A percentile compares a stretch with the other conserved stretches of the same genome.
phyloP scores from a whole-genome alignment of 2,113 vertebrate genomes.

The Protomyctophum bolini region DNA sequence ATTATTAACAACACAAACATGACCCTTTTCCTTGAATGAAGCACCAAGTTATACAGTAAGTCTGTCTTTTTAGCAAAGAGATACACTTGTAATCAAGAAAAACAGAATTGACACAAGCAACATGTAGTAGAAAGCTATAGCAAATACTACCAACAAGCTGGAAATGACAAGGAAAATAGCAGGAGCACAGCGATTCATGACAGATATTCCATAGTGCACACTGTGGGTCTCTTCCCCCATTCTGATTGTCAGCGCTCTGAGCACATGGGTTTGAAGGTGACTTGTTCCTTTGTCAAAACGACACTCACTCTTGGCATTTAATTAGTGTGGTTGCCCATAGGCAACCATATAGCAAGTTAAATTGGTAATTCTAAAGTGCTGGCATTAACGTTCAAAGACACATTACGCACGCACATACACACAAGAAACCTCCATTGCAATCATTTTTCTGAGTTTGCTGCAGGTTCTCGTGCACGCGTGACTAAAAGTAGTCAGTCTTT shows the following conservation, averaged over 20 bases:
- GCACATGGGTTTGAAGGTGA: slow-evolving; percentile 78
- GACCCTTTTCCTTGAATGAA: slow-evolving; percentile 60
- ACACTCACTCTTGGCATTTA: slow-evolving; percentile 37
- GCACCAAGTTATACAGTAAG: slow-evolving; percentile 65
- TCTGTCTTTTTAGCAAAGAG: slow-evolving; percentile 59
- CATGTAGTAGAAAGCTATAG: slow-evolving; percentile 52
- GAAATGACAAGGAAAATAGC: slow-evolving; percentile 70
- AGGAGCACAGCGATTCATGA: slow-evolving; percentile 67
- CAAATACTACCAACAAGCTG: slow-evolving; percentile 69
- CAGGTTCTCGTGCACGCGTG: slow-evolving; percentile 60
- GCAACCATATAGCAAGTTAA: slow-evolving; percentile 11
- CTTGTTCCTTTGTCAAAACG: slow-evolving; percentile 32
- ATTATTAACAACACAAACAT: slow-evolving; percentile 51
- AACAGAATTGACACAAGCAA: slow-evolving; percentile 45
- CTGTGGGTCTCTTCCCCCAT: slow-evolving; percentile 62
- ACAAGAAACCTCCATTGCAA: slow-evolving; percentile 68
- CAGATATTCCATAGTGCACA: slow-evolving; percentile 73
- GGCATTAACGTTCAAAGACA: slow-evolving; percentile 71
- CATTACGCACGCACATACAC: slow-evolving; percentile 55
- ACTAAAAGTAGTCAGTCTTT: slow-evolving; percentile 55
- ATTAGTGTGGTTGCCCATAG: neutral
- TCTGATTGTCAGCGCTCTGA: slow-evolving; percentile 84
- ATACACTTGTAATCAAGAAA: slow-evolving; percentile 51
- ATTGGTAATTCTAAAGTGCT: slow-evolving; percentile 78
- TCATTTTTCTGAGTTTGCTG: slow-evolving; percentile 57